Conservation (phyloP, 2,888 invertebrate species). For the Conops quadrifasciatus region DNA sequence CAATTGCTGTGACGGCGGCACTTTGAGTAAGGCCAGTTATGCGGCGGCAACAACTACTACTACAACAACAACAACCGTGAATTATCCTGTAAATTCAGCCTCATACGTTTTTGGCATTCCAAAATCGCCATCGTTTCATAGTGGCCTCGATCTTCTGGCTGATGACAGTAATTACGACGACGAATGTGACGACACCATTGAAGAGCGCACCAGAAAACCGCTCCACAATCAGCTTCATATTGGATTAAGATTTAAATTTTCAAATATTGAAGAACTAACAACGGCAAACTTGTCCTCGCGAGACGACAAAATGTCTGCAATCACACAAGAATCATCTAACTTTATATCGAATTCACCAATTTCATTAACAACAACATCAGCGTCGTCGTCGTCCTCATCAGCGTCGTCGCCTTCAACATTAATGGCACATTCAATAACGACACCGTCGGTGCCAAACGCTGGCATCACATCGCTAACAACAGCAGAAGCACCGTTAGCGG, state of each 20-base stretch:
- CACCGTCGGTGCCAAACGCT: slow-evolving; percentile 38
- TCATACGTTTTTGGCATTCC: slow-evolving; percentile 74
- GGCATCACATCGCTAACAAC: slow-evolving; percentile 39
- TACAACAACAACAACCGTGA: slow-evolving; percentile 36
- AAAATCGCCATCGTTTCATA: slow-evolving; percentile 88
- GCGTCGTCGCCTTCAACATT: slow-evolving; percentile 50
- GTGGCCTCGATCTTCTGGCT: slow-evolving; percentile 83
- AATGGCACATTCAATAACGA: slow-evolving; percentile 46
- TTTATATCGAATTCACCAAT: slow-evolving; percentile 42
- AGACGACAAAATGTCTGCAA: slow-evolving; percentile 56
- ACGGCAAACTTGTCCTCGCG: slow-evolving; percentile 55
- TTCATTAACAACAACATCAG: slow-evolving; percentile 50
- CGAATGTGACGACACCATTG: slow-evolving; percentile 31
- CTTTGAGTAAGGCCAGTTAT: slow-evolving; percentile 7
- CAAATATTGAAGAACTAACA: slow-evolving; percentile 53
- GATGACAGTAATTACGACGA: slow-evolving; percentile 65
- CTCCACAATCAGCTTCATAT: slow-evolving; percentile 19
- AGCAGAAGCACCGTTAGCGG: slow-evolving; percentile 1
- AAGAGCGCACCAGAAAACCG: slow-evolving; percentile 28
- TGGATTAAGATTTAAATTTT: slow-evolving; percentile 45
- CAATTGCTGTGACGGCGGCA: slow-evolving; percentile 30
- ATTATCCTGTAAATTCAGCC: slow-evolving; percentile 35
- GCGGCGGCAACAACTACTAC: slow-evolving; percentile 27
- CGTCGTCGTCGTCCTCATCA: slow-evolving; percentile 42
- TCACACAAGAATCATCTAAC: slow-evolving; percentile 37